Percentiles rank a stretch among this genome's conserved stretches.
phyloP scores from a whole-genome alignment of 2,888 invertebrate genomes.

The Caenorhabditis macrosperma region DNA sequence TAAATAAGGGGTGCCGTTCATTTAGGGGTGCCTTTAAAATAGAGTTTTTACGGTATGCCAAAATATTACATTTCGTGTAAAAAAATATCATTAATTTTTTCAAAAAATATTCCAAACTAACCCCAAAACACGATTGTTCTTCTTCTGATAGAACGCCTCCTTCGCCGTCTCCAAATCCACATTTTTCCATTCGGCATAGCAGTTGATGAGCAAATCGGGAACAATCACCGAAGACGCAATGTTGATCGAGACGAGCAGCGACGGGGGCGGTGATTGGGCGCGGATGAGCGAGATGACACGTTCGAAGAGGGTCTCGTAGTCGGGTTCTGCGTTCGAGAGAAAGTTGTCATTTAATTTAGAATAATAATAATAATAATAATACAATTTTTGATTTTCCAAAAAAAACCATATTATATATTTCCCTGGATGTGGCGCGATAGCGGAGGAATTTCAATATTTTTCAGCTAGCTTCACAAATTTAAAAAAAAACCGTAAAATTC shows the following conservation, averaged over 20 bases:
- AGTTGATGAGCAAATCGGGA: constrained; percentile 34
- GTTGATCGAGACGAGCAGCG: constrained; percentile 22
- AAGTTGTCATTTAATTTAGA: neutral
- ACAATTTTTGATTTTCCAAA: neutral
- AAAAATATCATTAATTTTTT: constrained; percentile 1
- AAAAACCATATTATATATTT: too few species aligned
- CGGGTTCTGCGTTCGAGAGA: constrained; percentile 3
- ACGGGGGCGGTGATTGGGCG: neutral
- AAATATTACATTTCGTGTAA: neutral
- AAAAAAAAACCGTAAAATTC: too few species aligned
- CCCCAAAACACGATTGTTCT: constrained; percentile 17
- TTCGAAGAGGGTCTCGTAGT: constrained; percentile 27
- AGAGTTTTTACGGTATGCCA: too few species aligned
- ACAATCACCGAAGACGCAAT: constrained; percentile 23
- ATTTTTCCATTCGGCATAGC: constrained; percentile 28
- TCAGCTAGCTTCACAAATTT: neutral
- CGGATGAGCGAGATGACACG: constrained; percentile 16
- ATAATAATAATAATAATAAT: neutral
- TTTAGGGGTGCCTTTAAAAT: too few species aligned
- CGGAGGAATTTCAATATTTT: too few species aligned
- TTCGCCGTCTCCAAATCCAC: constrained; percentile 11
- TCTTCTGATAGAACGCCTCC: constrained; percentile 9
- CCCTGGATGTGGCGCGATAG: too few species aligned
- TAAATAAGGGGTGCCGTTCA: too few species aligned
- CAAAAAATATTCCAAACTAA: constrained; percentile 2